Conservation (phyloP, 2,113 vertebrate species). For the Nettapus auritus region DNA sequence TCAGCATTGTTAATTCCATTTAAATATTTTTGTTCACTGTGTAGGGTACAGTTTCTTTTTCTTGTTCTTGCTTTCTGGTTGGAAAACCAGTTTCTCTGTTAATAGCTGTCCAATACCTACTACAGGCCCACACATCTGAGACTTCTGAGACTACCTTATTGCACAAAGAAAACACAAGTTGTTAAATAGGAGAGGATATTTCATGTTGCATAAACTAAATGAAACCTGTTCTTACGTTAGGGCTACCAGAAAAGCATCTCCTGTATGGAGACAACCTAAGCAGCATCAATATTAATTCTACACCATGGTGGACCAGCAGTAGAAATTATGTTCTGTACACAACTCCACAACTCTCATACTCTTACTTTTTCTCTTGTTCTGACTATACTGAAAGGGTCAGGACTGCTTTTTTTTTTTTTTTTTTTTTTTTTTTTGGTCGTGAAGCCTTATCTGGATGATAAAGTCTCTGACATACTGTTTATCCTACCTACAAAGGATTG, state of each 20-base stretch:
- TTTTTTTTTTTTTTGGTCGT: neutral
- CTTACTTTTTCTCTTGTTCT: slow-evolving; percentile 52
- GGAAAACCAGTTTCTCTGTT: slow-evolving; percentile 35
- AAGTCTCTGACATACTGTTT: slow-evolving; percentile 43
- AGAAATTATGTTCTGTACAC: neutral
- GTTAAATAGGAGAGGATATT: slow-evolving; percentile 39
- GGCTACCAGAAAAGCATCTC: slow-evolving; percentile 11
- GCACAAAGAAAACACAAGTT: slow-evolving; percentile 28
- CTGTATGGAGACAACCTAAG: slow-evolving; percentile 27
- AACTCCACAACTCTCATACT: neutral
- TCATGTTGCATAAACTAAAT: slow-evolving; percentile 51
- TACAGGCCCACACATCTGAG: slow-evolving; percentile 10
- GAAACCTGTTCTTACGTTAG: slow-evolving; percentile 45
- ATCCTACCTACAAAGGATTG: slow-evolving; percentile 50
- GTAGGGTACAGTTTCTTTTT: neutral
- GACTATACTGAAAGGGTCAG: slow-evolving; percentile 34
- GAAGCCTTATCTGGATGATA: slow-evolving; percentile 37
- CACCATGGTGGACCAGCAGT: neutral
- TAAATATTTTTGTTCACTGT: neutral
- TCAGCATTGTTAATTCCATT: neutral
- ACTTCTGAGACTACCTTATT: slow-evolving; percentile 27
- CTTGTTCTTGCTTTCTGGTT: neutral
- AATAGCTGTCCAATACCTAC: slow-evolving; percentile 24
- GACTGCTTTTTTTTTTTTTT: slow-evolving; percentile 2
- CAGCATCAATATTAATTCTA: slow-evolving; percentile 55